Conservation (phyloP, 2,888 invertebrate species). For the Neoaliturus tenellus region DNA sequence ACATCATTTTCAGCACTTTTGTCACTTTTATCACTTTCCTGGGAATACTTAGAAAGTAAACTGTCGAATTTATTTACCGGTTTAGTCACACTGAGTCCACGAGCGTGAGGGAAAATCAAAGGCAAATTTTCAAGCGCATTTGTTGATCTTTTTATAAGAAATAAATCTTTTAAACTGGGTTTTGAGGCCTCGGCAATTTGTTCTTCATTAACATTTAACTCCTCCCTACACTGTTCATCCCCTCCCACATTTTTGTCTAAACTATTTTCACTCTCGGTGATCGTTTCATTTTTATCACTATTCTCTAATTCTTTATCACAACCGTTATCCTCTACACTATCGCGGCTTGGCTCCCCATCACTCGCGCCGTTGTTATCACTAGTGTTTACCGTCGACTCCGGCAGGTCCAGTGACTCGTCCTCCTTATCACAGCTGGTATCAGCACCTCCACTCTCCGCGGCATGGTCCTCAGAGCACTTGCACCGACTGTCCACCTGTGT, state of each 20-base stretch:
- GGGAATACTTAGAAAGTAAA: not conserved
- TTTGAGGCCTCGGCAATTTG: constrained; percentile 15
- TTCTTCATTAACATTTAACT: not conserved
- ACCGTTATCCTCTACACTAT: not conserved
- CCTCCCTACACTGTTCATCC: not conserved
- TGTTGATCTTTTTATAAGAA: constrained; percentile 37
- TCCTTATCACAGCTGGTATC: constrained; percentile 46
- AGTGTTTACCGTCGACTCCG: not conserved
- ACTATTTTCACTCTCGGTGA: not conserved
- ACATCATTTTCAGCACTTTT: not conserved
- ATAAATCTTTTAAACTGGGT: constrained; percentile 31
- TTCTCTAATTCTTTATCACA: constrained; percentile 19
- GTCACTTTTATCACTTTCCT: not conserved
- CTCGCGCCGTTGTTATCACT: not conserved
- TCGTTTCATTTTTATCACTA: constrained; percentile 4
- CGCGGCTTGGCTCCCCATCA: not conserved
- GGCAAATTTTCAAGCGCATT: constrained; percentile 53
- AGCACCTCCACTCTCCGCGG: not conserved
- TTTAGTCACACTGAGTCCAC: constrained; percentile 30
- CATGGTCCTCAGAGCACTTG: constrained; percentile 41
- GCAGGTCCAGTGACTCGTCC: not conserved
- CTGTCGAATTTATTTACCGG: constrained; percentile 32
- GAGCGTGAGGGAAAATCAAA: constrained; percentile 51
- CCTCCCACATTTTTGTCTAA: not conserved
- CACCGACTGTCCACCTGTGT: constrained; percentile 50